Conservation (phyloP, 2,797 vertebrate genomes). For the Ambastaia sidthimunki region DNA sequence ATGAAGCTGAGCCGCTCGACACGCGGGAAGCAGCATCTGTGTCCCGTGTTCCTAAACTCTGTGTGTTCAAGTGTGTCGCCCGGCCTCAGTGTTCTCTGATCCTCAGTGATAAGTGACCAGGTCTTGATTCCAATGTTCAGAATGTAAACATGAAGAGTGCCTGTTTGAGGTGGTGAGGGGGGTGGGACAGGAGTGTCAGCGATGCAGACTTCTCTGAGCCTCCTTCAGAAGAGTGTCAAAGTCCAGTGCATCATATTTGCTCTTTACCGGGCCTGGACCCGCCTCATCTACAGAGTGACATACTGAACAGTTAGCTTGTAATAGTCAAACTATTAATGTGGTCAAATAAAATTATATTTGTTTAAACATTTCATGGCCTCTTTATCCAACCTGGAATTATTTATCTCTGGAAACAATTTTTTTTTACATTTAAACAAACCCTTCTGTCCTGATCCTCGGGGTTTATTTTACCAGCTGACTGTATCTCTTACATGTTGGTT, state of each 20-base stretch:
- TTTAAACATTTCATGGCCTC: too few relatives aligned
- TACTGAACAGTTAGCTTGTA: background rate
- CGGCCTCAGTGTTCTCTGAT: slow-evolving; percentile 65
- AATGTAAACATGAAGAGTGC: slow-evolving; percentile 99
- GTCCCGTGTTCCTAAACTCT: slow-evolving; percentile 74
- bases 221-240: slow-evolving; percentile 98
- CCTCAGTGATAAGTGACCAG: slow-evolving; percentile 73
- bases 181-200: slow-evolving; percentile 85
- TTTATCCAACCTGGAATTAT: too few relatives aligned
- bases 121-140: slow-evolving; percentile 86
- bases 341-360: too few relatives aligned
- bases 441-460: background rate
- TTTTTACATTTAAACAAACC: too few relatives aligned
- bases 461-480: background rate
- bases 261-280: slow-evolving; percentile 86
- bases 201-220: slow-evolving; percentile 97
- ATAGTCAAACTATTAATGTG: too few relatives aligned
- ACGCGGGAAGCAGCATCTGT: slow-evolving; percentile 74
- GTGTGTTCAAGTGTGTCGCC: slow-evolving; percentile 77
- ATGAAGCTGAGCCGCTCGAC: slow-evolving; percentile 69
- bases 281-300: slow-evolving; percentile 77
- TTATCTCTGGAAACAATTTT: too few relatives aligned
- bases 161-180: slow-evolving; percentile 94
- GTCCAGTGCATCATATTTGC: slow-evolving; percentile 98
- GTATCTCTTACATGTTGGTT: background rate